Evolutionary conservation across 2,888 invertebrate species (phyloP), one percentile per base, ranked within the genome.

Genomic region (Ennomos erosarius): DNA sequence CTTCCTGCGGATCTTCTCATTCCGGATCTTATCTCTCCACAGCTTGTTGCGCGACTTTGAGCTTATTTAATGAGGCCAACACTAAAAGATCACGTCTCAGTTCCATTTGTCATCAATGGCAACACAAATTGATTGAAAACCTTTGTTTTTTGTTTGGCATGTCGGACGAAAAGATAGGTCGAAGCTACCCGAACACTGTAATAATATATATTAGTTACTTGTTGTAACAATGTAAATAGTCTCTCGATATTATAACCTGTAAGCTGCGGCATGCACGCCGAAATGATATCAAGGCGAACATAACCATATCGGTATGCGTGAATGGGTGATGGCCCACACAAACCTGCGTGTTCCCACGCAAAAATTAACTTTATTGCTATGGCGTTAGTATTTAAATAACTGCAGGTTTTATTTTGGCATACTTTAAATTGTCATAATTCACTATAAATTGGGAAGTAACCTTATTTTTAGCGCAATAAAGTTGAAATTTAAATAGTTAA

Each of bases 211-310:
- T n/a, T n/a, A n/a, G n/a, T n/a, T n/a, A n/a, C n/a, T n/a, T 26
- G 26, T 26, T 26, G 26, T 26, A 26, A 26, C 4, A 26, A 26
- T 26, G 26, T 26, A 26, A 26, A 5, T 6, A 26, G 6, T 47
- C 47, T 16, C 37, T 13, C 12, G 37, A 37, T 11, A 11, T 13
- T 34, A 37, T 37, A 10, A 37, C 42, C 12, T 26, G 45, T 38
- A 44, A 49, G 34, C 13, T 38, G 43, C 42, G n/a, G 9, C n/a
- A 35, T 4, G 1, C 10, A 37, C 45, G 42, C 66, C 65, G 52
- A 43, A 60, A 53, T 59, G 61, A 64, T 71, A 73, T 71, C 71
- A 69, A 75, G 75, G 72, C 64, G 44, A 73, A 63, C 64, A 65
- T 55, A 62, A 60, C 63, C 61, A 46, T 63, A 61, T 71, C 63